A percentile compares a stretch with the other conserved stretches of the same genome.
Conservation (phyloP, 30 jellyfish, hydroid and myxozoan genomes). For the Catostylus mosaicus region DNA sequence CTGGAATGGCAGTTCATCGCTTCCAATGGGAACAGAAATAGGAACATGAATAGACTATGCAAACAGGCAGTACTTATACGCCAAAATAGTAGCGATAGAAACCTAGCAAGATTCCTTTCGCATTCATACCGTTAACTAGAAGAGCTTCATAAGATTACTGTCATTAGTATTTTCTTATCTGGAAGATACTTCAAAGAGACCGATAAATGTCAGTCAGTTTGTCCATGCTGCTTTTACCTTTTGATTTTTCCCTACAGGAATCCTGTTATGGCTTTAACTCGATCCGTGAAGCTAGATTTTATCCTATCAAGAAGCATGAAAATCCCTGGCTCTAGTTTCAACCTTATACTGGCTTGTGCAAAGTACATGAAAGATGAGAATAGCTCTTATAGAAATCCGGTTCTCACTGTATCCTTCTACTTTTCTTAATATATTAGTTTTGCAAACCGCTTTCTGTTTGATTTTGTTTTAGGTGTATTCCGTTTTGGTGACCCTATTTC, state of each 20-base stretch:
- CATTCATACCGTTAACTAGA: too few relatives aligned
- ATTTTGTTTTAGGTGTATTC: conserved; percentile 5
- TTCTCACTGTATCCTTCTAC: conserved; percentile 4
- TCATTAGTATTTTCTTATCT: too few relatives aligned
- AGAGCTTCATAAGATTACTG: too few relatives aligned
- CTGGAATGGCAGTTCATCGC: too few relatives aligned
- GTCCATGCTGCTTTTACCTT: background rate
- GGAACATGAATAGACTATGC: too few relatives aligned
- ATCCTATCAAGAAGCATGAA: conserved; percentile 7
- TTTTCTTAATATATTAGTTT: background rate
- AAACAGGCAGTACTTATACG: too few relatives aligned
- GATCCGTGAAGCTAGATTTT: background rate
- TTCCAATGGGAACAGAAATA: too few relatives aligned
- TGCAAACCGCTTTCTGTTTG: background rate
- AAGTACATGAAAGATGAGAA: conserved; percentile 2
- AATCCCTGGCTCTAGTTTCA: conserved; percentile 11
- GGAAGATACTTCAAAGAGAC: too few relatives aligned
- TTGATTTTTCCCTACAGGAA: background rate
- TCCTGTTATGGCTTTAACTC: background rate
- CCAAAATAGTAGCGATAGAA: too few relatives aligned
- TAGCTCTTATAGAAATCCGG: background rate
- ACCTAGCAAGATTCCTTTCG: too few relatives aligned
- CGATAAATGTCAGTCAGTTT: too few relatives aligned
- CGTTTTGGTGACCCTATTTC: background rate
- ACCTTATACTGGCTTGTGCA: conserved; percentile 5